These are phyloP conservation scores for Biston betularia DNA, from an alignment of 2,888 invertebrate species.

Conservation along the genomic window DNA sequence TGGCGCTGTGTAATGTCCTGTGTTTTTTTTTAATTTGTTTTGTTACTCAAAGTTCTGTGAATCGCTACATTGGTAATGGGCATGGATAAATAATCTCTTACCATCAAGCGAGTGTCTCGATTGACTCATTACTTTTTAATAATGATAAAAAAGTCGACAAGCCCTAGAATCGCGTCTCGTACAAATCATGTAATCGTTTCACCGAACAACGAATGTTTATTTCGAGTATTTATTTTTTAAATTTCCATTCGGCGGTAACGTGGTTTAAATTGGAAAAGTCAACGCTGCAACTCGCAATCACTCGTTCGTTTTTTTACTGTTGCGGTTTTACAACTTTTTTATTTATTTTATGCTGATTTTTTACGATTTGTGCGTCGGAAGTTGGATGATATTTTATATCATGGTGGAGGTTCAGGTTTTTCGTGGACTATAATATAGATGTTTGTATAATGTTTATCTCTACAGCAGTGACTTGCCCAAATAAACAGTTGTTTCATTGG, in stretches of 20 bases:
- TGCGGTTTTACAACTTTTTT: slow-evolving; percentile 27
- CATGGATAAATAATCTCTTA: too few relatives aligned
- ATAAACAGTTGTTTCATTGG: too few relatives aligned
- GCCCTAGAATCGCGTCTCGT: slow-evolving; percentile 40
- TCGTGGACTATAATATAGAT: too few relatives aligned
- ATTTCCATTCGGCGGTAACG: slow-evolving; percentile 45
- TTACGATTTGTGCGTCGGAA: slow-evolving; percentile 35
- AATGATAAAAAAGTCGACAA: not conserved
- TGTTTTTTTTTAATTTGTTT: too few relatives aligned
- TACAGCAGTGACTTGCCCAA: too few relatives aligned
- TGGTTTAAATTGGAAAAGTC: slow-evolving; percentile 51
- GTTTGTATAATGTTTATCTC: too few relatives aligned
- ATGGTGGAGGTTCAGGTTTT: not conserved
- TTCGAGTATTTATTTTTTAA: slow-evolving; percentile 58
- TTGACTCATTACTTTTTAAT: too few relatives aligned
- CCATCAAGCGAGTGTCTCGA: too few relatives aligned
- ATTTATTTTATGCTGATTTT: slow-evolving; percentile 37
- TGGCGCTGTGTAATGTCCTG: too few relatives aligned
- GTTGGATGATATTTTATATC: slow-evolving; percentile 17
- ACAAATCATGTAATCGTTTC: slow-evolving; percentile 55
- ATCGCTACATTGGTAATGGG: too few relatives aligned
- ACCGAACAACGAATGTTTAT: slow-evolving; percentile 49
- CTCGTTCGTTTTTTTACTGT: slow-evolving; percentile 43
- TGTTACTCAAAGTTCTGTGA: too few relatives aligned
- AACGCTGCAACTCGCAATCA: slow-evolving; percentile 58